Base-by-base conservation (phyloP, 2,797 vertebrate genomes). In the Brachyalestes nurse region DNA sequence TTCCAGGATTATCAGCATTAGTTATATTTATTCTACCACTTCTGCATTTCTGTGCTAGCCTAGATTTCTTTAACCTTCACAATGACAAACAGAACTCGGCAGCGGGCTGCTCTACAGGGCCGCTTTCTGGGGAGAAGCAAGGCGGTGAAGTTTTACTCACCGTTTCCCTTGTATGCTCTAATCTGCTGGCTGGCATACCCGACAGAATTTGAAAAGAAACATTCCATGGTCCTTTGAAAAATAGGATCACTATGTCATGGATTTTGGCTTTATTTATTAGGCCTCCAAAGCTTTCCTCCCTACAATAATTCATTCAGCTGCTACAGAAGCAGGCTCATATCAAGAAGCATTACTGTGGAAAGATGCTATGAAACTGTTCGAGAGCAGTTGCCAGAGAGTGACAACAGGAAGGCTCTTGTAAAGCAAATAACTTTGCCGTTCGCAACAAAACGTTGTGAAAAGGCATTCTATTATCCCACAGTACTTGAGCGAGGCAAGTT, bases 201-300 rank as follows among this genome's bases (percentile, higher is more conserved):
- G 60, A 60, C 55, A 74, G 19, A 74, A 58, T 23, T 16, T 74
- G 25, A 57, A 72, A 72, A n/a, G 55, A 60, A 74, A 74, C 53
- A 74, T 60, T 60, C 19, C 13, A 45, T n/a, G 34, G 60, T 58
- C 8, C 71, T 34, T 74, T 10, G 38, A 74, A 74, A 74, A 74
- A 74, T 4, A 74, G 72, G 38, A 55, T 60, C 70, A 55, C 17
- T 23, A n/a, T 60, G 72, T 21, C 34, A 74, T 60, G 55, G 38
- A 74, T 60, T 74, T 28, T 12, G 10, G 23, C 38, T 60, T 74
- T 60, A 42, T 74, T 58, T 74, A 60, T 74, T 23, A 57, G 57
- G 70, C 53, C 28, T 57, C 28, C 40, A 13, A 60, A 23, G n/a
- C 38, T 60, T 74, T 58, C 28, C 51, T 40, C 28, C 23, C 53